A percentile compares a stretch with the other conserved stretches of the same genome.
Conservation (phyloP, 2,888 invertebrate species). For the Epiblema foenella region DNA sequence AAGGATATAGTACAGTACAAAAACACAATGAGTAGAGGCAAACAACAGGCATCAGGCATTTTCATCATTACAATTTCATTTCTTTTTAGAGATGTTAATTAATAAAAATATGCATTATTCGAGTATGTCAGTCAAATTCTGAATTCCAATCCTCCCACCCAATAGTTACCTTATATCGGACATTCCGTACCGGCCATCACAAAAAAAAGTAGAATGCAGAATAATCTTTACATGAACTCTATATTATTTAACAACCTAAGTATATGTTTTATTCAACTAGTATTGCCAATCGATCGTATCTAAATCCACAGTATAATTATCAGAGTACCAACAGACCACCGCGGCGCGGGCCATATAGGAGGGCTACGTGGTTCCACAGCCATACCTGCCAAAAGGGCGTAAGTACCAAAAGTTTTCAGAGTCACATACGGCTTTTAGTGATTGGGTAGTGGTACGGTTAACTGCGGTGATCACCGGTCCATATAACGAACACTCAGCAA, state of each 20-base stretch:
- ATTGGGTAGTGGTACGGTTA: not conserved
- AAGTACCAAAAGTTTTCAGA: not conserved
- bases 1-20: no score
- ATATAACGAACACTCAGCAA: conserved; percentile 28
- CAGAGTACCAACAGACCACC: conserved; percentile 36
- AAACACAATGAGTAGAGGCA: no score
- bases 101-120: not conserved
- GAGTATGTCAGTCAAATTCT: not conserved
- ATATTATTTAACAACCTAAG: not conserved
- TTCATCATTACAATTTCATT: not conserved
- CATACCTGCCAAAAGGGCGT: not conserved
- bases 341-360: conserved; percentile 26
- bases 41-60: no score
- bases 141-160: not conserved
- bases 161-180: not conserved
- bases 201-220: not conserved
- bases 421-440: not conserved
- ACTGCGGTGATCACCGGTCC: conserved; percentile 18
- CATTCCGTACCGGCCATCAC: not conserved
- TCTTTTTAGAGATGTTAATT: not conserved
- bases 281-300: conserved; percentile 20
- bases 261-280: conserved; percentile 29
- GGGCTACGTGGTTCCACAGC: conserved; percentile 28
- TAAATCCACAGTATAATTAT: conserved; percentile 12
- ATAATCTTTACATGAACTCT: not conserved